Evolutionary conservation across 1,140 invertebrate genomes (phyloP).

Genomic region (Glossosoma conforme): DNA sequence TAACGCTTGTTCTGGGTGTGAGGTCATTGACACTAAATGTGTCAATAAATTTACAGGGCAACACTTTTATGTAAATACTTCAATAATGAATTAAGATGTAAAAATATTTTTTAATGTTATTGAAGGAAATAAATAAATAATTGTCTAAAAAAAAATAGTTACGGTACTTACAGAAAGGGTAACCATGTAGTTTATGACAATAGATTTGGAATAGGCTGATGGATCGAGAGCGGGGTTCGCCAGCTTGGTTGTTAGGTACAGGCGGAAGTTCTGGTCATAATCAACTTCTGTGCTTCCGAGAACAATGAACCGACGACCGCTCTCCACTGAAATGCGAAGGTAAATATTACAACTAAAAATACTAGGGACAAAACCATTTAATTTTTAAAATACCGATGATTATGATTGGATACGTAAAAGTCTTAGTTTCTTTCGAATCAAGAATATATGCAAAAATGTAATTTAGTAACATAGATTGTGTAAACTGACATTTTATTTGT

Average conservation of each 20-base stretch:
- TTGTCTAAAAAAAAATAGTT: too few relatives aligned
- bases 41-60: too few relatives aligned
- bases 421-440: too few relatives aligned
- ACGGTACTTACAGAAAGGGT: slow-evolving; percentile 67
- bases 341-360: background rate
- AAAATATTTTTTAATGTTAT: too few relatives aligned
- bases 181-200: slow-evolving; percentile 88
- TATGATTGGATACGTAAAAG: background rate
- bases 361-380: background rate
- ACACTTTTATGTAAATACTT: too few relatives aligned
- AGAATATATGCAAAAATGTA: too few relatives aligned
- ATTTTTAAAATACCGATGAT: background rate
- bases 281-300: slow-evolving; percentile 86
- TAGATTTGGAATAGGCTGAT: slow-evolving; percentile 75
- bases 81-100: too few relatives aligned
- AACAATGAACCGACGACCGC: slow-evolving; percentile 71
- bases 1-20: too few relatives aligned
- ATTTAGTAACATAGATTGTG: too few relatives aligned
- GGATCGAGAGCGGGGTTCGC: slow-evolving; percentile 82
- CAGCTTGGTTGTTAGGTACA: slow-evolving; percentile 85
- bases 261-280: slow-evolving; percentile 77
- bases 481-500: too few relatives aligned
- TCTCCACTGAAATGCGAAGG: slow-evolving; percentile 49
- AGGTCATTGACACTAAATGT: too few relatives aligned
- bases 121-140: too few relatives aligned